phyloP scores from a whole-genome alignment of 2,888 invertebrate species.

The Drosophila longiperda region DNA sequence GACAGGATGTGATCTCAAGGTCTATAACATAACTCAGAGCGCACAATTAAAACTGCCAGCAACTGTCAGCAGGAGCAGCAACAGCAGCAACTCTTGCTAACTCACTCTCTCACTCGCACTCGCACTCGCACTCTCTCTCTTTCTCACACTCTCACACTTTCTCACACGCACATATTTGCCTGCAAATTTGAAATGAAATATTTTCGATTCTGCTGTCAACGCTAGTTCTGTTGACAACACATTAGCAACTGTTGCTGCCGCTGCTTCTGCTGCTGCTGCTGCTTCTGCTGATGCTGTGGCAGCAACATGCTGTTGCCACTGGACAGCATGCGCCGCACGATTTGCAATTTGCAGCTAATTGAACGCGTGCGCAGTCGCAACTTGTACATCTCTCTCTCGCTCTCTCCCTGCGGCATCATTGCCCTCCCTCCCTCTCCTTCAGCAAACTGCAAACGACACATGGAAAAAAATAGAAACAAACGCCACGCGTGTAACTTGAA shows the following conservation, averaged over 20 bases:
- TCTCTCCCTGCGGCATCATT: constrained; percentile 14
- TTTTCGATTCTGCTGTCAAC: constrained; percentile 81
- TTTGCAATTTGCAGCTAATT: constrained; percentile 80
- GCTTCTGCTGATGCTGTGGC: constrained; percentile 15
- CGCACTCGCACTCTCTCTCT: background rate
- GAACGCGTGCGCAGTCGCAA: constrained; percentile 77
- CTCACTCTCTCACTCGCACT: background rate
- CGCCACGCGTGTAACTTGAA: constrained; percentile 70
- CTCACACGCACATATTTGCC: constrained; percentile 44
- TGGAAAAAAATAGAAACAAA: constrained; percentile 33
- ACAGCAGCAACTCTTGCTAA: constrained; percentile 16
- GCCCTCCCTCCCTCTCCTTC: constrained; percentile 7
- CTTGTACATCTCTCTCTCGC: constrained; percentile 66
- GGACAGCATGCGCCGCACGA: constrained; percentile 78
- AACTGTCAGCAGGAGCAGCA: constrained; percentile 8
- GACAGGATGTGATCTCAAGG: constrained; percentile 58
- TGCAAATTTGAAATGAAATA: constrained; percentile 79
- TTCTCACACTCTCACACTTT: constrained; percentile 22
- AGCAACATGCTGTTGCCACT: constrained; percentile 69
- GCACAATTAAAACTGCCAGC: constrained; percentile 35
- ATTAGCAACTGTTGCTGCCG: constrained; percentile 72
- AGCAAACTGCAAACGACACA: constrained; percentile 68
- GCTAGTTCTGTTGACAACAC: constrained; percentile 79
- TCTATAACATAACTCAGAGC: constrained; percentile 59
- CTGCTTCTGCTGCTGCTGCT: constrained; percentile 29